Base-by-base conservation (phyloP, 2,888 invertebrate genomes). In the Bombylius major region DNA sequence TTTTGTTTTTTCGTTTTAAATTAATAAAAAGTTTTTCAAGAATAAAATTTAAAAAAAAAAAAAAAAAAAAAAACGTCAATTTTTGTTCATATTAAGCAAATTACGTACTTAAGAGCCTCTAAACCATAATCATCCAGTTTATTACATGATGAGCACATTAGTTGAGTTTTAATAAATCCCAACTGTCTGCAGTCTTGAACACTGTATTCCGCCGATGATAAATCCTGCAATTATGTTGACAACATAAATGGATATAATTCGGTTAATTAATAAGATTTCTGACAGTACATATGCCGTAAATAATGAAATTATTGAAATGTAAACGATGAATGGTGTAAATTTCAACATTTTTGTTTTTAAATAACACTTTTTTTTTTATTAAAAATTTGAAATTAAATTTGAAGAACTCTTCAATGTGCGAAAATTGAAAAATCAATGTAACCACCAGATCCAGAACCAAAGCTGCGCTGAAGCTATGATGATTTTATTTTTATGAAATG, bases 101-200 rank as follows among this genome's bases (percentile, higher is more conserved):
- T n/a, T 31, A 54, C 59, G 53, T 58, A 73, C 72, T 70, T 70
- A 42, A 70, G 52, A 11, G 64, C 56, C 47, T 69, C 70, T 44
- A 72, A 61, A 4, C 68, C 71, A 59, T 69, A 92, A 67, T 88
- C 85, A 58, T 81, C 80, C 50, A 96, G 76, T 69, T 88, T 84
- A 64, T 90, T 87, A 73, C 96, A 97, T 5, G 89, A 89, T 11
- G 90, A 88, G 72, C 96, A 96, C 63, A 90, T 71, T 56, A 97
- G 77, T 73, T 87, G 87, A 31, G 87, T 83, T 75, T 88, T 89
- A 59, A 87, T 87, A 65, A 92, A 92, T 11, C 96, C 97, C 56
- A 92, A 72, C 13, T 82, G 77, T 67, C 84, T 82, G 73, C 96
- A 97, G 69, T 94, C 89, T 69, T 90, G 88, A 6, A 84, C 79